Evolutionary conservation across 1,140 invertebrate species (phyloP), one percentile per base, ranked within the genome.

Genomic region (Luehdorfia chinensis): DNA sequence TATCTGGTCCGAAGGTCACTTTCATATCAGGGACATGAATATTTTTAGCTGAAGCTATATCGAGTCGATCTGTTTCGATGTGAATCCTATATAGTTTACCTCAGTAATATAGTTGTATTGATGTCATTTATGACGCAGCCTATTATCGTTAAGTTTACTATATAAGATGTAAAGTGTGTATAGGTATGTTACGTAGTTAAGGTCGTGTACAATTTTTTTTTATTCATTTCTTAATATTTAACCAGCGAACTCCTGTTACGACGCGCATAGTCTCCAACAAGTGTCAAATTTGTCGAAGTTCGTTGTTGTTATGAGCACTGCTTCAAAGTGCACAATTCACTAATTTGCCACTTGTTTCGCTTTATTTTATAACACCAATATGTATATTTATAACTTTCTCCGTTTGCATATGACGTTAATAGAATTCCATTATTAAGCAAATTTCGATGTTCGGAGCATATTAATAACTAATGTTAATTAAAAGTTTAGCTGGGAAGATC

Each of bases 51-150:
- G 69, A 49, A 49, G 51, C 66, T 59, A 66, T 66, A 57, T 61
- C 31, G 60, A 60, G 64, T 64, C 65, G 59, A 58, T 60, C 37
- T 52, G 45, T 62, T 61, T 62, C 60, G 68, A 68, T 62, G 55
- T 65, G 66, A 59, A 73, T 83, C 78, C 78, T 83, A 83, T 79
- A 71, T 79, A 77, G 72, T 80, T 78, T 84, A 84, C 80, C 80
- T 84, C 80, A 81, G 60, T 78, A 71, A 68, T 52, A 70, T 84
- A 84, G 76, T 74, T 73, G 67, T 81, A 84, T 65, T 7, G 49
- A 70, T 75, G 75, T 81, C 78, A 70, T 73, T 75, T 78, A 69
- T 79, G 80, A 80, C 81, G 77, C 74, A 81, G 81, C 81, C 81
- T 85, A 85, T 75, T 85, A 81, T 72, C 68, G 54, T 81, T 83